Evolutionary conservation across 2,113 vertebrate species (phyloP).

Genomic region (Galbula dea): DNA sequence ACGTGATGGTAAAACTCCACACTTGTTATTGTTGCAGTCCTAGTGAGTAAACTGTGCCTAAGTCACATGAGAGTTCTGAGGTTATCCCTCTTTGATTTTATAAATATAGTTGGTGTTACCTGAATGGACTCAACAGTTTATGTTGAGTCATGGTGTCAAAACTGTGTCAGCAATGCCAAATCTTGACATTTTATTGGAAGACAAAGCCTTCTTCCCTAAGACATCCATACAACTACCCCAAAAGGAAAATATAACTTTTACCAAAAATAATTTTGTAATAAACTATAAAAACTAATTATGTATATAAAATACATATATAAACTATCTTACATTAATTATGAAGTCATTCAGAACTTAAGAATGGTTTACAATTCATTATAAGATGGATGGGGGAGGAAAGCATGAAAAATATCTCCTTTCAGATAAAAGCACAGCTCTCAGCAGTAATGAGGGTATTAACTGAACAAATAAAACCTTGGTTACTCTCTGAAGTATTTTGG

Average conservation of each 20-base stretch:
- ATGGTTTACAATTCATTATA: neutral
- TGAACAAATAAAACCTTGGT: neutral
- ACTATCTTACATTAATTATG: neutral
- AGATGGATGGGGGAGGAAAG: neutral
- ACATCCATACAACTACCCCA: neutral
- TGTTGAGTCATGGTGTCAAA: neutral
- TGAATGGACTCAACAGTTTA: neutral
- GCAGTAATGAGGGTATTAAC: neutral
- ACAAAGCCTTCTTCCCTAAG: neutral
- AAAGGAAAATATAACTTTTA: neutral
- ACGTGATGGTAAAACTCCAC: neutral
- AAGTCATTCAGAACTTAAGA: neutral
- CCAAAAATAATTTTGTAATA: neutral
- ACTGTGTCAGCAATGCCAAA: neutral
- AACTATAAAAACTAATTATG: neutral
- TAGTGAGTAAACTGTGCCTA: neutral
- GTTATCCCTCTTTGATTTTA: neutral
- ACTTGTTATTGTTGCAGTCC: neutral
- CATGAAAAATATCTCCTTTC: neutral
- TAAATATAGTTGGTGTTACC: neutral
- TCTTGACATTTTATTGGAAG: neutral
- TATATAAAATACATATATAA: neutral
- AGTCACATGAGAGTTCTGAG: neutral
- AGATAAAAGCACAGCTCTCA: fast-evolving
- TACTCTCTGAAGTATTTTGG: neutral